Percentiles rank a stretch among this genome's conserved stretches.
Conservation (phyloP, 2,113 vertebrate species). For the Tachysurus fulvidraco region DNA sequence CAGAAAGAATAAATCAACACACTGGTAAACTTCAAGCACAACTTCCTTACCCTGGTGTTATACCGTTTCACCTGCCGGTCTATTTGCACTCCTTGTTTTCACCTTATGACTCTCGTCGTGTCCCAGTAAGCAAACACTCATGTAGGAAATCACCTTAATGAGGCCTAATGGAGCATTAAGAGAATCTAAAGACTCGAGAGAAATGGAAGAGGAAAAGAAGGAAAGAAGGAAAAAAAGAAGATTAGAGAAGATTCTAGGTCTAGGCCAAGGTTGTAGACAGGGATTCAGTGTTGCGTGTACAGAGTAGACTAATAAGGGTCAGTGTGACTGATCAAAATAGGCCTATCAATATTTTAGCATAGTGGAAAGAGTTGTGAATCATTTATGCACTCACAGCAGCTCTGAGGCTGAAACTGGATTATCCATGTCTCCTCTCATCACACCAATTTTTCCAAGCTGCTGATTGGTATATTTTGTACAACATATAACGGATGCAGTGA, state of each 20-base stretch:
- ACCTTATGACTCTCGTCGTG: slow-evolving; percentile 9
- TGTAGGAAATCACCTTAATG: slow-evolving; percentile 28
- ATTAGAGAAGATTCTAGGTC: slow-evolving; percentile 46
- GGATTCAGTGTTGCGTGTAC: slow-evolving; percentile 41
- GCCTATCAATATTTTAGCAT: slow-evolving; percentile 57
- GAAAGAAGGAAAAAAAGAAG: slow-evolving; percentile 38
- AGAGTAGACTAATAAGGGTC: slow-evolving; percentile 49
- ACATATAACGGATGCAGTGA: background rate
- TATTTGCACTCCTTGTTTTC: background rate
- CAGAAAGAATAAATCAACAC: background rate
- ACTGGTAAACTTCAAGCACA: background rate
- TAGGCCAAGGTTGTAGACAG: slow-evolving; percentile 41
- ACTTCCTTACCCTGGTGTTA: background rate
- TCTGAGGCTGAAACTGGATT: slow-evolving; percentile 44
- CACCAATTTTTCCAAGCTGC: background rate
- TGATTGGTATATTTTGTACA: background rate
- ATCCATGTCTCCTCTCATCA: slow-evolving; percentile 10
- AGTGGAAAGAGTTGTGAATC: slow-evolving; percentile 54
- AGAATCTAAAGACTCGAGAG: slow-evolving; percentile 15
- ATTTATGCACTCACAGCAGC: slow-evolving; percentile 50
- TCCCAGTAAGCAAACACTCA: slow-evolving; percentile 26
- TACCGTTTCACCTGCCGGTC: background rate
- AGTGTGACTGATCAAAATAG: slow-evolving; percentile 54
- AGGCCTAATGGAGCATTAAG: slow-evolving; percentile 13
- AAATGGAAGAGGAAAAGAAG: slow-evolving; percentile 43